Conservation (phyloP, 2,113 vertebrate genomes). For the Herpetotheres cachinnans region DNA sequence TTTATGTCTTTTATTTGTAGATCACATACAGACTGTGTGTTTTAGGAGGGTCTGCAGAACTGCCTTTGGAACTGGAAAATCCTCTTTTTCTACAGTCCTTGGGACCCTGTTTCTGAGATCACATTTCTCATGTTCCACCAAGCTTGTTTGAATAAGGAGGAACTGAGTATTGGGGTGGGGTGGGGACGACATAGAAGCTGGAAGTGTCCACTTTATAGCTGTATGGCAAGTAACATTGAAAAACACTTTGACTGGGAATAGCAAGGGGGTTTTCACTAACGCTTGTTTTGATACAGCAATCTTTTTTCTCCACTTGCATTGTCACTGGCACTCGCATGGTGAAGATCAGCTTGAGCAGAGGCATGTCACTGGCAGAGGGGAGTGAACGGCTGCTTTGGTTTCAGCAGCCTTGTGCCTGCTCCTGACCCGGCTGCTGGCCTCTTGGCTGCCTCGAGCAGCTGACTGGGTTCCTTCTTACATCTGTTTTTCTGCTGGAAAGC, state of each 20-base stretch:
- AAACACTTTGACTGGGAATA: neutral
- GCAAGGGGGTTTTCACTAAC: neutral
- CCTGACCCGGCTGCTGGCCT: neutral
- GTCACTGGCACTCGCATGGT: neutral
- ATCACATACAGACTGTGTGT: rapidly evolving
- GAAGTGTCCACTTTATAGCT: rapidly evolving
- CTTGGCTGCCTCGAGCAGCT: neutral
- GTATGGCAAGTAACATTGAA: too few relatives aligned
- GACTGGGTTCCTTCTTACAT: neutral
- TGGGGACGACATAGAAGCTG: rapidly evolving
- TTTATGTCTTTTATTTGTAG: neutral
- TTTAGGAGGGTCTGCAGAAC: neutral
- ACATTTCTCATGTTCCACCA: rapidly evolving
- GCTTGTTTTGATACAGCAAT: rapidly evolving
- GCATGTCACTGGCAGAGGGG: neutral
- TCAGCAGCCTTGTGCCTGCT: neutral
- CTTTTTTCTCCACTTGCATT: neutral
- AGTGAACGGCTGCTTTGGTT: neutral
- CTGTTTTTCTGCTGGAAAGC: neutral
- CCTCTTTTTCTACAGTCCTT: neutral
- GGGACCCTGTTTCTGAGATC: neutral
- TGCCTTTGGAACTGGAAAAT: neutral
- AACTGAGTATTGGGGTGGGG: neutral
- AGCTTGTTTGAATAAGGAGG: too few relatives aligned
- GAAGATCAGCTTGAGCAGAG: neutral